These are phyloP conservation scores for Ia io DNA, from an alignment of 2,113 vertebrate genomes.

Conservation along the genomic window DNA sequence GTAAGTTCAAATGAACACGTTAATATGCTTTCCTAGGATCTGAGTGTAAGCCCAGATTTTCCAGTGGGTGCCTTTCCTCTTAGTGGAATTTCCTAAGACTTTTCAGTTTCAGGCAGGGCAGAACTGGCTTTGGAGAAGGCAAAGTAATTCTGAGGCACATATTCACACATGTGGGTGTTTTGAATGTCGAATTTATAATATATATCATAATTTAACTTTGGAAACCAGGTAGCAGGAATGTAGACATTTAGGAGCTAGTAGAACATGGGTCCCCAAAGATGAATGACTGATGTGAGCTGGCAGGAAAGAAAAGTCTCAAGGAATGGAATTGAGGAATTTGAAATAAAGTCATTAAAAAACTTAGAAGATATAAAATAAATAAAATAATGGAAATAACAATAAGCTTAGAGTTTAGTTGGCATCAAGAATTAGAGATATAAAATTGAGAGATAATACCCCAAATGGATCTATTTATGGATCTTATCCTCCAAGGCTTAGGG, in stretches of 20 bases:
- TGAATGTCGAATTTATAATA: background rate
- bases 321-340: background rate
- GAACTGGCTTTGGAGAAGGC: background rate
- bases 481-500: background rate
- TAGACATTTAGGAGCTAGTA: background rate
- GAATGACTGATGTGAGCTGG: background rate
- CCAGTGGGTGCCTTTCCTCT: background rate
- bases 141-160: background rate
- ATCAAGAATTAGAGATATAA: background rate
- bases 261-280: background rate
- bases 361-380: background rate
- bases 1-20: background rate
- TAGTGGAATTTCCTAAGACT: background rate
- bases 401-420: background rate
- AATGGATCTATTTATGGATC: background rate
- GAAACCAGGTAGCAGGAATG: background rate
- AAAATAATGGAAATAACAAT: background rate
- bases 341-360: background rate
- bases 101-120: background rate
- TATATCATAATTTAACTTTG: conserved; percentile 1
- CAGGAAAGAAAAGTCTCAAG: background rate
- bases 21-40: background rate
- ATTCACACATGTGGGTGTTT: background rate
- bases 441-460: background rate
- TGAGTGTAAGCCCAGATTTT: background rate